Evolutionary conservation across 1,140 invertebrate genomes (phyloP).

Genomic region (Vollenhovia emeryi): DNA sequence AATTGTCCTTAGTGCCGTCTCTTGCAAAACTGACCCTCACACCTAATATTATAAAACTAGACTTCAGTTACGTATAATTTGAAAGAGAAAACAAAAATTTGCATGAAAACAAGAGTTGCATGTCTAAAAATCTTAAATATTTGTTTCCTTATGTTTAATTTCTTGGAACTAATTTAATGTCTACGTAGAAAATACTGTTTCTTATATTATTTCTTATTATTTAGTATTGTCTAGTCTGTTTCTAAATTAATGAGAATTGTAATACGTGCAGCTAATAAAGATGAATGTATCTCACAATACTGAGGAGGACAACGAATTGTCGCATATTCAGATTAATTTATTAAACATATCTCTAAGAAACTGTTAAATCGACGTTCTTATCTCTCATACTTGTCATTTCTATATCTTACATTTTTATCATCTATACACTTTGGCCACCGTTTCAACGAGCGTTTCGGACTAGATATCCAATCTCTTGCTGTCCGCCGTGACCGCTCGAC

Average conservation of each 20-base stretch:
- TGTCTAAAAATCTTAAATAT: background rate
- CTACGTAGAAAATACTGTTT: background rate
- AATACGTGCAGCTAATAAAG: background rate
- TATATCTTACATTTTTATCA: conserved; percentile 22
- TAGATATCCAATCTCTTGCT: conserved; percentile 36
- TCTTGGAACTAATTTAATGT: background rate
- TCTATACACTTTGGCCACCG: background rate
- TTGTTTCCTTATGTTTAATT: background rate
- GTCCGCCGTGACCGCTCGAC: background rate
- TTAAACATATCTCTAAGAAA: background rate
- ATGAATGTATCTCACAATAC: background rate
- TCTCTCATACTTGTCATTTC: background rate
- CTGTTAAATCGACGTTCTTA: background rate
- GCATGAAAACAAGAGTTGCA: too few relatives aligned
- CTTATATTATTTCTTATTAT: background rate
- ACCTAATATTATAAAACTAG: background rate
- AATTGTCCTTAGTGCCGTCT: too few relatives aligned
- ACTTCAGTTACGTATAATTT: background rate
- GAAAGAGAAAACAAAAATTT: background rate
- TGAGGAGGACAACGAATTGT: background rate
- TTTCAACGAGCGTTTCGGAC: background rate
- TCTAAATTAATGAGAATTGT: background rate
- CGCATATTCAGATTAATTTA: background rate
- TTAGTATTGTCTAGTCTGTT: background rate
- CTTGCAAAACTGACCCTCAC: too few relatives aligned